Percentiles rank a stretch among this genome's conserved stretches.
Conservation (phyloP, 2,888 invertebrate species). For the Epinotia brunnichana region DNA sequence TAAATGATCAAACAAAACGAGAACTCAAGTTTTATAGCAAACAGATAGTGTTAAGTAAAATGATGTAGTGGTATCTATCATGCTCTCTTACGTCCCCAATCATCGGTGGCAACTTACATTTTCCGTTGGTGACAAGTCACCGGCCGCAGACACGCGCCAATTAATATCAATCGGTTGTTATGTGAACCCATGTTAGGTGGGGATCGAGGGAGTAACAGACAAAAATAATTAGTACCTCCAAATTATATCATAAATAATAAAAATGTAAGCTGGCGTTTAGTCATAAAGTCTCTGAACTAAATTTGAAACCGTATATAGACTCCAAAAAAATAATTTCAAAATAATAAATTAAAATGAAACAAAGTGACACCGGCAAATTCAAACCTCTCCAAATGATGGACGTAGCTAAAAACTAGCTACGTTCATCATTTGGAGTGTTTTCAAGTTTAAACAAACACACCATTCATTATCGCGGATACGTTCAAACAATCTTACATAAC, state of each 20-base stretch:
- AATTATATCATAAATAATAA: conserved; percentile 53
- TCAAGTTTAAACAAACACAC: conserved; percentile 40
- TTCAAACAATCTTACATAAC: conserved; percentile 51
- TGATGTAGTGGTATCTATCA: conserved; percentile 57
- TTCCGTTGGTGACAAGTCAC: conserved; percentile 62
- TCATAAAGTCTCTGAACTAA: conserved; percentile 44
- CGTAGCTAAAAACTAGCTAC: too few relatives aligned
- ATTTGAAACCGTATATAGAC: too few relatives aligned
- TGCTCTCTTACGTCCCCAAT: conserved; percentile 63
- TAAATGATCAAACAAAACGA: conserved; percentile 31
- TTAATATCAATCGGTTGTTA: conserved; percentile 69
- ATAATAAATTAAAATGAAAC: too few relatives aligned
- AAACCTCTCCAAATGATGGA: too few relatives aligned
- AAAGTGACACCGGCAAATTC: too few relatives aligned
- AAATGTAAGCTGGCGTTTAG: conserved; percentile 49
- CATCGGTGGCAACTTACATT: conserved; percentile 72
- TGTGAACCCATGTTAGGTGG: conserved; percentile 76
- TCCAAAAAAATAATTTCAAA: too few relatives aligned
- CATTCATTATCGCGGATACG: conserved; percentile 37
- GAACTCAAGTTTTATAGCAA: conserved; percentile 41
- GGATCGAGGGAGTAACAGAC: conserved; percentile 76
- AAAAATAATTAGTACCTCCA: conserved; percentile 81
- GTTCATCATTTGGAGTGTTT: too few relatives aligned
- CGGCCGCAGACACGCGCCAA: conserved; percentile 69
- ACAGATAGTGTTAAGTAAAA: conserved; percentile 50